These are phyloP conservation scores for Malacoraja senta DNA, from an alignment of 2,797 vertebrate species.

Conservation along the genomic window DNA sequence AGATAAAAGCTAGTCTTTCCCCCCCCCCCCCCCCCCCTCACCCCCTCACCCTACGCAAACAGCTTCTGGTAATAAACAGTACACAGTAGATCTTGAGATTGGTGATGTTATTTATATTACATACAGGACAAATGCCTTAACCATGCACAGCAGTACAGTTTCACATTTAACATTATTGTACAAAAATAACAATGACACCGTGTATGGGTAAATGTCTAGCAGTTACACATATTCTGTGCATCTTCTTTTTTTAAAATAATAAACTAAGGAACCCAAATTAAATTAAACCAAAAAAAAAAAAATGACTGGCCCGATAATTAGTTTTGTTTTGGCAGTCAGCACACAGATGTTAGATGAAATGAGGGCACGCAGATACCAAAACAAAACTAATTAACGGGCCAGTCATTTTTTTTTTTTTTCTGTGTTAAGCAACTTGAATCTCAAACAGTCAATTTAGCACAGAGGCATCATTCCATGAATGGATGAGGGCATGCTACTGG, in stretches of 20 bases:
- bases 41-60: conserved; percentile 3
- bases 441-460: conserved; percentile 30
- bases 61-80: conserved; percentile 34
- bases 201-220: conserved; percentile 36
- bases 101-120: conserved; percentile 36
- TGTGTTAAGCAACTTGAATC: conserved; percentile 35
- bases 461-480: conserved; percentile 37
- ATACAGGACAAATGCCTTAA: conserved; percentile 37
- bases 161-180: conserved; percentile 37
- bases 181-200: conserved; percentile 37
- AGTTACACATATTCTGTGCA: conserved; percentile 36
- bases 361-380: conserved; percentile 36
- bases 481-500: conserved; percentile 34
- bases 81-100: conserved; percentile 32
- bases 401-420: conserved; percentile 28
- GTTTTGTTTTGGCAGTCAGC: too few species aligned
- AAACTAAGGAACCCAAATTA: conserved; percentile 36
- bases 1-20: background rate
- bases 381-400: conserved; percentile 21
- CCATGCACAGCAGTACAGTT: conserved; percentile 38
- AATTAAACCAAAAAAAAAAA: conserved; percentile 35
- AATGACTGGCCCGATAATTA: too few species aligned
- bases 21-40: background rate
- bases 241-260: background rate
- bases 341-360: conserved; percentile 30